A percentile compares a stretch with the other conserved stretches of the same genome.
Conservation (phyloP, 2,113 vertebrate genomes). For the Aegithalos caudatus region DNA sequence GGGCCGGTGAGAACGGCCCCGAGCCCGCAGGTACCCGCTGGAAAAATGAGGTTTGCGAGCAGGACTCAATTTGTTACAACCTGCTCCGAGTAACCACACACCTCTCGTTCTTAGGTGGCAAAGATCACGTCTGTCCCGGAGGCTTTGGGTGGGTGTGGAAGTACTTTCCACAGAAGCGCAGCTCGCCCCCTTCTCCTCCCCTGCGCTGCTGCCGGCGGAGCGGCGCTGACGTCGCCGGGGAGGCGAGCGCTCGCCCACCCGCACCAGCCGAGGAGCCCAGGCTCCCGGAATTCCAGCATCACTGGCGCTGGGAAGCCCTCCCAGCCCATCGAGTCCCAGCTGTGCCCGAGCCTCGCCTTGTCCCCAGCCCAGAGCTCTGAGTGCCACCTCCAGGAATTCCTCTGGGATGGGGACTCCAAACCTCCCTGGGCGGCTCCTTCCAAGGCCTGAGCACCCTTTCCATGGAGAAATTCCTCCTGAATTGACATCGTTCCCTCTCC, state of each 20-base stretch:
- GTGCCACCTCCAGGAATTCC: fast-evolving
- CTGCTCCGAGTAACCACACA: not conserved
- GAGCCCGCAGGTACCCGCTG: not conserved
- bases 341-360: fast-evolving
- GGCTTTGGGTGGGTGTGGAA: not conserved
- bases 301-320: not conserved
- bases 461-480: not conserved
- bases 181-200: not conserved
- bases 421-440: not conserved
- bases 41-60: not conserved
- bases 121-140: not conserved
- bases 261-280: not conserved
- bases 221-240: not conserved
- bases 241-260: not conserved
- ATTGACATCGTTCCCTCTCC: not conserved
- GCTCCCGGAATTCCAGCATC: not conserved
- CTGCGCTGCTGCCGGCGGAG: not conserved
- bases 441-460: fast-evolving
- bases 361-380: not conserved
- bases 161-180: not conserved
- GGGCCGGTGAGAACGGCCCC: fast-evolving
- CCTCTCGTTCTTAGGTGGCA: slow-evolving; percentile 19
- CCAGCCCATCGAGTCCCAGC: fast-evolving
- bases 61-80: not conserved
- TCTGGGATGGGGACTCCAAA: not conserved